phyloP scores from a whole-genome alignment of 1,140 invertebrate genomes.

The Drosophila guanche region DNA sequence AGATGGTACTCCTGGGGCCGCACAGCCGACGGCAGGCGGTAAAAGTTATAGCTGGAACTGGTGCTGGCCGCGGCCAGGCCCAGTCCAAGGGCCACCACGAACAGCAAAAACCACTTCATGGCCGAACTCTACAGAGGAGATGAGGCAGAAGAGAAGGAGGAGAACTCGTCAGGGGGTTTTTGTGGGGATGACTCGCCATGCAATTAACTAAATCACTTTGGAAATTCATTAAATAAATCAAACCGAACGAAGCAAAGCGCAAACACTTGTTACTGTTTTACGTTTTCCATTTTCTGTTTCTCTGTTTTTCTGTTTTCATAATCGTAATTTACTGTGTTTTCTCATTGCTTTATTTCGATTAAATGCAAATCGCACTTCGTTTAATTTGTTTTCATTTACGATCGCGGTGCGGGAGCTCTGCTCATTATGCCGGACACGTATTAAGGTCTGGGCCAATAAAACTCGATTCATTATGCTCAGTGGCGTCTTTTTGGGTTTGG shows the following conservation, averaged over 20 bases:
- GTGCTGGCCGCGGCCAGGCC: slow-evolving; percentile 23
- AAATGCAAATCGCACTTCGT: slow-evolving; percentile 58
- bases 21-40: slow-evolving; percentile 87
- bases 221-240: slow-evolving; percentile 47
- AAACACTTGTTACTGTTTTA: slow-evolving; percentile 18
- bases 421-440: slow-evolving; percentile 63
- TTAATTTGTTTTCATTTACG: slow-evolving; percentile 35
- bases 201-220: slow-evolving; percentile 69
- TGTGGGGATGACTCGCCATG: slow-evolving; percentile 18
- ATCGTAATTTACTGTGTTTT: slow-evolving; percentile 3
- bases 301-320: slow-evolving; percentile 4
- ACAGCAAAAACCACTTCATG: slow-evolving; percentile 61
- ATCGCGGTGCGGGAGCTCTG: neutral
- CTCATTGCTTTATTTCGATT: slow-evolving; percentile 36
- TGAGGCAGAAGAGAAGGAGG: neutral
- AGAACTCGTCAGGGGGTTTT: slow-evolving; percentile 13
- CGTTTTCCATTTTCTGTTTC: slow-evolving; percentile 6
- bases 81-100: slow-evolving; percentile 54
- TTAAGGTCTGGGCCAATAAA: slow-evolving; percentile 79
- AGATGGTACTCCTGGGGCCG: slow-evolving; percentile 88
- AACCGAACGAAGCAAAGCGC: slow-evolving; percentile 33
- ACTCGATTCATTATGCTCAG: slow-evolving; percentile 41
- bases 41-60: slow-evolving; percentile 66
- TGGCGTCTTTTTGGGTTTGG: slow-evolving; percentile 4
- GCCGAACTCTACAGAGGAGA: slow-evolving; percentile 34